A percentile compares a stretch with the other conserved stretches of the same genome.
phyloP scores from a whole-genome alignment of 2,113 vertebrate species.

The Menidia beryllina region DNA sequence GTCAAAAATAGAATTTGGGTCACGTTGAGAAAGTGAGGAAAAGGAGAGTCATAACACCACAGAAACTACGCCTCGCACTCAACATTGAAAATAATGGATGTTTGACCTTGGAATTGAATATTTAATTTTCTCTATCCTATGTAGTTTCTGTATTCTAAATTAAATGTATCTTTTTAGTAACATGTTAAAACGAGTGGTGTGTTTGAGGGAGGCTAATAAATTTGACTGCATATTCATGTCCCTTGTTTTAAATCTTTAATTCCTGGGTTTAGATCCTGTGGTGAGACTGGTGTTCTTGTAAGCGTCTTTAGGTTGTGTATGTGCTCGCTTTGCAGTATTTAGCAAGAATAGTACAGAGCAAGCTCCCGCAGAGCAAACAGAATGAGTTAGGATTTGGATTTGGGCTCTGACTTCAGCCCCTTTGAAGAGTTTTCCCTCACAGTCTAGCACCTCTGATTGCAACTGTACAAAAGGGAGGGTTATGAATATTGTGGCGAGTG shows the following conservation, averaged over 20 bases:
- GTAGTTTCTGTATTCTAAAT: neutral
- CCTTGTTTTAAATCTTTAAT: slow-evolving; percentile 17
- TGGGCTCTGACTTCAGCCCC: slow-evolving; percentile 31
- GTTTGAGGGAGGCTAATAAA: neutral
- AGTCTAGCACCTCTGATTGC: slow-evolving; percentile 64
- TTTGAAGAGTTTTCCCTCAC: slow-evolving; percentile 63
- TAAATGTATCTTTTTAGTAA: neutral
- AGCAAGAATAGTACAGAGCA: slow-evolving; percentile 48
- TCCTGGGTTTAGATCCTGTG: neutral
- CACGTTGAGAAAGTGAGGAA: neutral
- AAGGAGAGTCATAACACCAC: slow-evolving; percentile 16
- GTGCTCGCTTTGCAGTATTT: slow-evolving; percentile 41
- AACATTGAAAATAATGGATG: neutral
- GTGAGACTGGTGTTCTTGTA: slow-evolving; percentile 9
- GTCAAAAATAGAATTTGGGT: slow-evolving; percentile 9
- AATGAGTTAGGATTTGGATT: slow-evolving; percentile 52
- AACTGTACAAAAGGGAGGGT: slow-evolving; percentile 54
- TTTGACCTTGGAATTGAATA: slow-evolving; percentile 22
- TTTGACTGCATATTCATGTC: too few relatives aligned
- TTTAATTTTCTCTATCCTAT: neutral
- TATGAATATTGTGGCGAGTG: slow-evolving; percentile 37
- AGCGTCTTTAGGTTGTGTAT: slow-evolving; percentile 34
- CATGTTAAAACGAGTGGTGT: neutral
- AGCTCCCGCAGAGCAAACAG: slow-evolving; percentile 48
- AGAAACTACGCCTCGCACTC: too few relatives aligned